Conservation (phyloP, 2,113 vertebrate genomes). For the Equus przewalskii region DNA sequence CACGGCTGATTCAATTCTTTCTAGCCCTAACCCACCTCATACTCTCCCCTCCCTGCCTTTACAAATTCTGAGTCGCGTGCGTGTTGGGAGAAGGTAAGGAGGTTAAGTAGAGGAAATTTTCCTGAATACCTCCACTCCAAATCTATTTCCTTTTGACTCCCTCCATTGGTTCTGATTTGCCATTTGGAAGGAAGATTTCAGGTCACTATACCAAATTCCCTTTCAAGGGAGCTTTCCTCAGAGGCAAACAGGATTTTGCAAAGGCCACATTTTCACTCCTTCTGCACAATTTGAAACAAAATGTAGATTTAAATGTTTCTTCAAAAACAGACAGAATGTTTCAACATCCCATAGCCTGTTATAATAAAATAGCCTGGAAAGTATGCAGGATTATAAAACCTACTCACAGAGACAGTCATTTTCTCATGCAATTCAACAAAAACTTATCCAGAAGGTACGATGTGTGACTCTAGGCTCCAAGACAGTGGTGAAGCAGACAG, state of each 20-base stretch:
- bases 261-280: neutral
- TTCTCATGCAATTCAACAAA: neutral
- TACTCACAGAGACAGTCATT: neutral
- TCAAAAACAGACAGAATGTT: neutral
- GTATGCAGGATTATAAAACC: neutral
- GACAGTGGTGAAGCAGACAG: neutral
- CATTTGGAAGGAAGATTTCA: neutral
- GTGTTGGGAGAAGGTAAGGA: neutral
- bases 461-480: neutral
- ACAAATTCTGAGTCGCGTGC: neutral
- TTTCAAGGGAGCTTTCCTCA: neutral
- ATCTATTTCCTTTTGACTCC: neutral
- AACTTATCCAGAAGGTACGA: neutral
- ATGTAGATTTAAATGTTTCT: neutral
- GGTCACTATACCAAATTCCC: neutral
- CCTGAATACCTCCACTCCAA: neutral
- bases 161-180: neutral
- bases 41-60: neutral
- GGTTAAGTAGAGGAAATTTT: neutral
- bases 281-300: conserved; percentile 9
- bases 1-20: neutral
- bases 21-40: neutral
- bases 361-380: neutral
- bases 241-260: neutral
- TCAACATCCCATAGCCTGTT: neutral